Conservation (phyloP, 23 tunicate species). For the Ciona savignyi region DNA sequence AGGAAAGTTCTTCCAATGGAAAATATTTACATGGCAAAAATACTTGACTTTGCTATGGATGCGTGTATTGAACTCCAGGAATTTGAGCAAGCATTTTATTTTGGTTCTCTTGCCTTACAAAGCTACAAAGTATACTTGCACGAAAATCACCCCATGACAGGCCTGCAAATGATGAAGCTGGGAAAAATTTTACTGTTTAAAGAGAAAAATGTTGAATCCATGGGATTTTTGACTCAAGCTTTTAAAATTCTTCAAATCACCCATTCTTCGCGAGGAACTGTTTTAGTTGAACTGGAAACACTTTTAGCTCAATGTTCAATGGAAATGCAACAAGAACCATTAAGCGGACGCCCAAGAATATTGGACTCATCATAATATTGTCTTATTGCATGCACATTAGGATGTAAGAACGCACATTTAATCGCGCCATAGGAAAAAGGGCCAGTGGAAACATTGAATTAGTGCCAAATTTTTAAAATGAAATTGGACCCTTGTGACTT, state of each 20-base stretch:
- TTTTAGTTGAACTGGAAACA: not conserved
- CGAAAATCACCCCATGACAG: slow-evolving; percentile 58
- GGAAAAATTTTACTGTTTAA: slow-evolving; percentile 66
- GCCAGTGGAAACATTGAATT: too few species aligned
- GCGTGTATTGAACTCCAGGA: slow-evolving; percentile 39
- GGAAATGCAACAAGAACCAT: not conserved
- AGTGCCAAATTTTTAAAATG: too few species aligned
- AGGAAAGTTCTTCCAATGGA: slow-evolving; percentile 58
- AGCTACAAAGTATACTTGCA: slow-evolving; percentile 60
- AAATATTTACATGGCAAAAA: slow-evolving; percentile 84
- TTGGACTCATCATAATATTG: not conserved
- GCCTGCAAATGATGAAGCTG: slow-evolving; percentile 71
- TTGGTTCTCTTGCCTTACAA: slow-evolving; percentile 44
- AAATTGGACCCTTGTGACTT: too few species aligned
- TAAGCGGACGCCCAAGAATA: too few species aligned
- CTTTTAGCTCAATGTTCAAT: not conserved
- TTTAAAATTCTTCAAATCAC: not conserved
- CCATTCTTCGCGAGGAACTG: not conserved
- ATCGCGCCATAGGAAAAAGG: too few species aligned
- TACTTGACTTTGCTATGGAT: slow-evolving; percentile 77
- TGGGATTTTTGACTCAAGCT: slow-evolving; percentile 57
- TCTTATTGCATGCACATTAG: not conserved
- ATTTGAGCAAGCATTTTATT: slow-evolving; percentile 53
- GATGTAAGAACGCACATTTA: too few species aligned
- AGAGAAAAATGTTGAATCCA: slow-evolving; percentile 38